Conservation (phyloP, 2,113 vertebrate species). For the Rhombomys opimus region DNA sequence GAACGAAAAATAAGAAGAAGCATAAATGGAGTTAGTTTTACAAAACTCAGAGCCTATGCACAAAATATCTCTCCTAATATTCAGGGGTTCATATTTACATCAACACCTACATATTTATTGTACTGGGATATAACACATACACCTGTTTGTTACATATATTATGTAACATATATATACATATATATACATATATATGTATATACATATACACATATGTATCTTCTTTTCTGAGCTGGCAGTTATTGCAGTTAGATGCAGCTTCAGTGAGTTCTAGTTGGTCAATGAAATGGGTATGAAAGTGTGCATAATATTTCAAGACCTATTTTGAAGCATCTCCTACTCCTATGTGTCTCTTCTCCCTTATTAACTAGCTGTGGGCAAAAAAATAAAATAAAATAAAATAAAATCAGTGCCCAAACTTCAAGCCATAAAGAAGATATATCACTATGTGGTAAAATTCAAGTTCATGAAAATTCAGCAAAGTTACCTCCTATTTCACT, state of each 20-base stretch:
- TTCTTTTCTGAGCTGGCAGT: not conserved
- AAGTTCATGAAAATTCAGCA: not conserved
- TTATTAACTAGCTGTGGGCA: not conserved
- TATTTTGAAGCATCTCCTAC: not conserved
- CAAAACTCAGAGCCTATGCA: not conserved
- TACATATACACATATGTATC: not conserved
- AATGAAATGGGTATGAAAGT: not conserved
- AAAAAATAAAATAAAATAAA: not conserved
- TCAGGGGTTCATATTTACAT: not conserved
- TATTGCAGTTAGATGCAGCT: not conserved
- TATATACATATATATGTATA: not conserved
- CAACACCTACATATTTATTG: not conserved
- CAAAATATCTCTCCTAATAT: not conserved
- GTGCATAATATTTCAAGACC: not conserved
- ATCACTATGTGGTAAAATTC: not conserved
- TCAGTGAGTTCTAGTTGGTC: not conserved
- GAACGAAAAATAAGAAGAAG: not conserved
- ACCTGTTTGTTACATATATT: not conserved
- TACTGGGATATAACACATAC: not conserved
- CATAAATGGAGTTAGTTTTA: not conserved
- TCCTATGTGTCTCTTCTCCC: not conserved
- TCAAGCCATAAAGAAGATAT: not conserved
- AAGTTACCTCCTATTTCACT: not conserved
- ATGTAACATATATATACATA: not conserved
- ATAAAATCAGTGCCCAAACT: not conserved